Percentiles rank a stretch among this genome's conserved stretches.
Conservation (phyloP, 2,888 invertebrate species). For the Pandemis heparana region DNA sequence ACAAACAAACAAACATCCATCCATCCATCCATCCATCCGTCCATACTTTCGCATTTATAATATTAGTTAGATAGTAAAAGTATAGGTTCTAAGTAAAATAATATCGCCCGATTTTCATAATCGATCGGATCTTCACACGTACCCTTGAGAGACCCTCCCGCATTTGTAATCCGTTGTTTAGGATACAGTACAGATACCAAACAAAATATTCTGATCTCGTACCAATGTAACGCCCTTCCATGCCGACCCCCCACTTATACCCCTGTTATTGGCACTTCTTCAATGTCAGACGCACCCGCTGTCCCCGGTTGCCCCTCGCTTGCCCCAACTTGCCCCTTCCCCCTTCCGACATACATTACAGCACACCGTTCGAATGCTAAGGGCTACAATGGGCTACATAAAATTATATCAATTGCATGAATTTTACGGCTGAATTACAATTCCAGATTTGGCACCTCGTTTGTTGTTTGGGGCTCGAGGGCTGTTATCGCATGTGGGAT, state of each 20-base stretch:
- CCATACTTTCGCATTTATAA: too few relatives aligned
- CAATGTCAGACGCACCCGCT: slow-evolving; percentile 85
- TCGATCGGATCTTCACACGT: slow-evolving; percentile 40
- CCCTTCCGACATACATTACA: slow-evolving; percentile 78
- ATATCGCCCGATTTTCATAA: slow-evolving; percentile 32
- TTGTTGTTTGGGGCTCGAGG: slow-evolving; percentile 48
- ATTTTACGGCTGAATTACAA: slow-evolving; percentile 79
- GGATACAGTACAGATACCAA: slow-evolving; percentile 67
- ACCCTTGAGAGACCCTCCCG: slow-evolving; percentile 69
- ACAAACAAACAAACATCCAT: too few relatives aligned
- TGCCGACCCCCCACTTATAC: slow-evolving; percentile 84
- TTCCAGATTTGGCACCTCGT: slow-evolving; percentile 74
- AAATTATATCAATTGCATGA: slow-evolving; percentile 82
- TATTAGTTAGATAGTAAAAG: too few relatives aligned
- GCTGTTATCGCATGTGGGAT: slow-evolving; percentile 20
- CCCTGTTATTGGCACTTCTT: slow-evolving; percentile 86
- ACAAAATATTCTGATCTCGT: slow-evolving; percentile 86
- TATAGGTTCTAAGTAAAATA: slow-evolving; percentile 13
- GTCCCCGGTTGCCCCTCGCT: slow-evolving; percentile 35
- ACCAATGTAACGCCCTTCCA: slow-evolving; percentile 80
- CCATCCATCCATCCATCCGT: too few relatives aligned
- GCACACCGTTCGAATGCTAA: slow-evolving; percentile 79
- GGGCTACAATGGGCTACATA: slow-evolving; percentile 67
- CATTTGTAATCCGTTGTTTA: slow-evolving; percentile 85
- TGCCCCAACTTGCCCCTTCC: slow-evolving; percentile 48